phyloP scores from a whole-genome alignment of 37 sponge, comb jelly and placozoan genomes.

The Spongia lamella region DNA sequence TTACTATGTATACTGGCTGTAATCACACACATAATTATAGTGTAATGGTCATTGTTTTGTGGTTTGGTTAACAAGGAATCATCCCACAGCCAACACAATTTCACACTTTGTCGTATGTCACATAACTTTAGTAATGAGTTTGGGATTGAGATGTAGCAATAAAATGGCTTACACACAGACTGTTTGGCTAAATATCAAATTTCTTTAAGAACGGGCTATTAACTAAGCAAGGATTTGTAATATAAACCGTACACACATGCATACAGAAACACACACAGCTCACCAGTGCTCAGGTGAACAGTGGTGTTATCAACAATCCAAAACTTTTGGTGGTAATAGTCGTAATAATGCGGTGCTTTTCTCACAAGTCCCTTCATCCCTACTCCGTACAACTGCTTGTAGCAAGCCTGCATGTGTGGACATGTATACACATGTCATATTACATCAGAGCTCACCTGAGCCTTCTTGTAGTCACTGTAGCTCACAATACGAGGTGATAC shows the following conservation, averaged over 20 bases:
- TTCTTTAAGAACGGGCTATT: no score
- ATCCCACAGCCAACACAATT: no score
- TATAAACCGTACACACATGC: no score
- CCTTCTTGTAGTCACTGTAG: conserved; percentile 45
- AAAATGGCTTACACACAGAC: background rate
- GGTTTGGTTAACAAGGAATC: no score
- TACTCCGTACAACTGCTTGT: conserved; percentile 50
- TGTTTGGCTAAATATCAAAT: no score
- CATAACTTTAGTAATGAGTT: no score
- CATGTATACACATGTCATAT: background rate
- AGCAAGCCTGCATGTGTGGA: conserved; percentile 56
- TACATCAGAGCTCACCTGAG: conserved; percentile 43
- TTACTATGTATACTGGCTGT: no score
- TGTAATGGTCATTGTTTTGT: no score
- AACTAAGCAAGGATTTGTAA: background rate
- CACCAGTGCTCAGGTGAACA: conserved; percentile 86
- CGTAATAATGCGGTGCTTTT: conserved; percentile 51
- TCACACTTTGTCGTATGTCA: no score
- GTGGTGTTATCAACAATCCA: conserved; percentile 80
- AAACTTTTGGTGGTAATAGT: conserved; percentile 78
- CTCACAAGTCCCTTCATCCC: conserved; percentile 60
- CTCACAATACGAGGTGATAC: conserved; percentile 65
- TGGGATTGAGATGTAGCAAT: background rate
- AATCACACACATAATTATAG: no score
- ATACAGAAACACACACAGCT: no score